Conservation (phyloP, 2,797 vertebrate genomes). For the Poeciliopsis infans region DNA sequence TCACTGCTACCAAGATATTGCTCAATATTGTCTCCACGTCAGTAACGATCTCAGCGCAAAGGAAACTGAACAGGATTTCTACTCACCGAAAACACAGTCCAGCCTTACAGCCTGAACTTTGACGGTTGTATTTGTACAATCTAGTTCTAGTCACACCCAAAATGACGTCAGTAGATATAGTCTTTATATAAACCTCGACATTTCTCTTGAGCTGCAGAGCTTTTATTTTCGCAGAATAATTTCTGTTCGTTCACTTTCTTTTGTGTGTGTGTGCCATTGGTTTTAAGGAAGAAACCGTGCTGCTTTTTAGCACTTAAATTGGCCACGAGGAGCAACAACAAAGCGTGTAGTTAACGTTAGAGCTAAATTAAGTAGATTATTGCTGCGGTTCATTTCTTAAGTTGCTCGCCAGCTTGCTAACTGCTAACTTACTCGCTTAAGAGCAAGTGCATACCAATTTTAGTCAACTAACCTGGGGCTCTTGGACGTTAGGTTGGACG, state of each 20-base stretch:
- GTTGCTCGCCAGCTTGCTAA: constrained; percentile 1
- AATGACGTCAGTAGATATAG: not conserved
- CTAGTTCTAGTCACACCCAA: not conserved
- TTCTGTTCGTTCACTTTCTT: not conserved
- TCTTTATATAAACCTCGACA: accelerated
- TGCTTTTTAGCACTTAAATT: not conserved
- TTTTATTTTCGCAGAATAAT: not conserved
- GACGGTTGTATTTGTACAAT: not conserved
- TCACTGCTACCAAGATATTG: not conserved
- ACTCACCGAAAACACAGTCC: not conserved
- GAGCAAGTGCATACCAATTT: not conserved
- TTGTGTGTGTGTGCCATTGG: not conserved
- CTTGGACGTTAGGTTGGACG: not conserved
- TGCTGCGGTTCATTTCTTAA: not conserved
- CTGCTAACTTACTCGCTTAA: not conserved
- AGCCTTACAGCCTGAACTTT: not conserved
- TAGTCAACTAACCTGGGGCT: constrained; percentile 36
- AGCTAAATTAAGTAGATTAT: not conserved
- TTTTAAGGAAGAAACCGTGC: not conserved
- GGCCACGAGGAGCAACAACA: not conserved
- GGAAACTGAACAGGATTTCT: not conserved
- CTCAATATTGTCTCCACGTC: not conserved
- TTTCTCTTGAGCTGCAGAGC: not conserved
- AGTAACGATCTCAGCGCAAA: not conserved
- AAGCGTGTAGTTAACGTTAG: constrained; percentile 16